Evolutionary conservation across 1,140 invertebrate species (phyloP), one percentile per base, ranked within the genome.

Genomic region (Aradophagus sp.): DNA sequence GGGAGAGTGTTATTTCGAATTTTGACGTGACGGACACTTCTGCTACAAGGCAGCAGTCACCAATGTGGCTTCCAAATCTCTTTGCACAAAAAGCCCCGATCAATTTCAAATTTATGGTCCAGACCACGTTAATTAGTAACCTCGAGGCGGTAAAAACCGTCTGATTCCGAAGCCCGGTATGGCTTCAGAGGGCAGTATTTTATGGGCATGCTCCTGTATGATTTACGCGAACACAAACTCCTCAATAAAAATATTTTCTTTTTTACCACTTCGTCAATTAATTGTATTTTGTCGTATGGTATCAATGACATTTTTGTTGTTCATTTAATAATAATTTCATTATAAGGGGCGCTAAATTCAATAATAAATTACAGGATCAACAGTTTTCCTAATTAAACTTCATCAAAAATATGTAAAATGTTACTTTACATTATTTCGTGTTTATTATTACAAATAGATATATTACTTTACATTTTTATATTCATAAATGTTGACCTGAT

Each of bases 31-130:
- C 47, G 11, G 23, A 67, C 53, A 59, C 53, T 50, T 65, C 55
- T 39, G 52, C 17, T 53, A 48, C 61, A 59, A 61, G 53, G 50
- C 41, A 58, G 11, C 55, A 50, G 61, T 63, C 56, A 53, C 38
- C 62, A 36, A 58, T 50, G 42, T 32, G 45, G 47, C 56, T 63
- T 27, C 45, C 69, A 71, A 78, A 79, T 78, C 77, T 73, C 76
- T 73, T 70, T 50, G 23, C 16, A 59, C 73, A 80, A 80, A 80
- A 80, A 80, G 68, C 44, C 20, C 53, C 75, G 77, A 80, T 80
- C 79, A 78, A 79, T 79, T 77, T 78, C 65, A 78, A 77, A 79
- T 80, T 80, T 79, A 79, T 79, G 68, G 77, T 67, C 70, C 72
- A 74, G 62, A 68, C 73, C 68, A 76, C 78, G 77, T 80, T 79